Percentiles rank a stretch among this genome's conserved stretches.
Conservation (phyloP, 2,113 vertebrate species). For the Vulpes lagopus region DNA sequence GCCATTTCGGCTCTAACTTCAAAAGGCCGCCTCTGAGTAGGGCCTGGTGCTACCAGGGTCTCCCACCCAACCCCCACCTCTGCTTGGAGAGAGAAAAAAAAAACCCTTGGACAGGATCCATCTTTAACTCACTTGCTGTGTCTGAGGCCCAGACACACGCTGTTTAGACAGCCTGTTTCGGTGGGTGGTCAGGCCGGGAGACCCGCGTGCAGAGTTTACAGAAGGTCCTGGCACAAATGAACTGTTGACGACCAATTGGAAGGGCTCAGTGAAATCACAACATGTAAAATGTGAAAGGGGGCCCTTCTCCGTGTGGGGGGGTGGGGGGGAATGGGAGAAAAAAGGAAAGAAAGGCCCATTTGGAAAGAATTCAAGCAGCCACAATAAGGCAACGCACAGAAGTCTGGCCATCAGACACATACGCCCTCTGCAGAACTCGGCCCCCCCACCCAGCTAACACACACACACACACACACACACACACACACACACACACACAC, state of each 20-base stretch:
- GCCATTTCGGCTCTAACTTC: not conserved
- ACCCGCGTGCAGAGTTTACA: conserved; percentile 91
- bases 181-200: conserved; percentile 94
- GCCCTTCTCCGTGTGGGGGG: conserved; percentile 39
- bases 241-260: conserved; percentile 96
- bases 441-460: not conserved
- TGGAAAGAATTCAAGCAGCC: conserved; percentile 80
- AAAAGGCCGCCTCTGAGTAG: not conserved
- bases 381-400: conserved; percentile 85
- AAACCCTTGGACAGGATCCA: conserved; percentile 85
- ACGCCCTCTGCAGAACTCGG: conserved; percentile 59
- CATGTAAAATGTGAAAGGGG: conserved; percentile 85
- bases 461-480: not conserved
- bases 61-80: conserved; percentile 64
- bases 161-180: conserved; percentile 94
- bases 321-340: not conserved
- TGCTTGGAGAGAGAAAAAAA: not conserved
- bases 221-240: conserved; percentile 93
- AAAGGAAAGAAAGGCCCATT: conserved; percentile 47
- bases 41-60: conserved; percentile 28
- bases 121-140: conserved; percentile 85
- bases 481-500: too few species aligned
- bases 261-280: conserved; percentile 98
- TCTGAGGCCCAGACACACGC: conserved; percentile 90
- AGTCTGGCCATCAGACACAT: conserved; percentile 80